Conservation (phyloP, 2,113 vertebrate species). For the Scomber scombrus region DNA sequence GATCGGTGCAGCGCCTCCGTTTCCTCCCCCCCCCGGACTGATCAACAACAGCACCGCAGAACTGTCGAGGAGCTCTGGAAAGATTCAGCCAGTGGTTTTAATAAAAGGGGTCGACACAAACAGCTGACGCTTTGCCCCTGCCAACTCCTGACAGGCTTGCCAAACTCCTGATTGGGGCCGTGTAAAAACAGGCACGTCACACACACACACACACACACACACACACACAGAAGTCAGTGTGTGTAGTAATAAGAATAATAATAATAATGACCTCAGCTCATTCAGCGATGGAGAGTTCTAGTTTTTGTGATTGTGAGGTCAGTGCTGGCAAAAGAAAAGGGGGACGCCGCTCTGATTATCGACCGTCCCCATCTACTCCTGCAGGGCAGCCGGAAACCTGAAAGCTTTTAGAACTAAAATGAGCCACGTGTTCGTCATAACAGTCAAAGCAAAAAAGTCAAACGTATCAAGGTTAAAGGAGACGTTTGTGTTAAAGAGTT, state of each 20-base stretch:
- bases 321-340: slow-evolving; percentile 32
- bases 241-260: slow-evolving; percentile 24
- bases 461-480: slow-evolving; percentile 1
- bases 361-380: too few species aligned
- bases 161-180: slow-evolving; percentile 56
- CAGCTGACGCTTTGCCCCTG: slow-evolving; percentile 67
- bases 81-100: slow-evolving; percentile 65
- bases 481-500: slow-evolving; percentile 12
- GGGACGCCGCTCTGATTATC: neutral
- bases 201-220: slow-evolving; percentile 5
- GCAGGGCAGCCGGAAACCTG: too few species aligned
- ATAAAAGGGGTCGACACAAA: slow-evolving; percentile 66
- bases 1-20: slow-evolving; percentile 1
- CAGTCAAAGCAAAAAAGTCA: neutral
- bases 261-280: slow-evolving; percentile 66
- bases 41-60: slow-evolving; percentile 60
- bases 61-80: slow-evolving; percentile 66
- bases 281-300: slow-evolving; percentile 45
- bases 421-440: neutral
- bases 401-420: too few species aligned
- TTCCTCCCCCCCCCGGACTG: slow-evolving; percentile 54
- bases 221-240: slow-evolving; percentile 6
- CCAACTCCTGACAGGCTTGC: slow-evolving; percentile 65
- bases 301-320: slow-evolving; percentile 39
- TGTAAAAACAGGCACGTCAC: slow-evolving; percentile 1